Base-by-base conservation (phyloP, 2,888 invertebrate species). In the Gasteruption jaculator region DNA sequence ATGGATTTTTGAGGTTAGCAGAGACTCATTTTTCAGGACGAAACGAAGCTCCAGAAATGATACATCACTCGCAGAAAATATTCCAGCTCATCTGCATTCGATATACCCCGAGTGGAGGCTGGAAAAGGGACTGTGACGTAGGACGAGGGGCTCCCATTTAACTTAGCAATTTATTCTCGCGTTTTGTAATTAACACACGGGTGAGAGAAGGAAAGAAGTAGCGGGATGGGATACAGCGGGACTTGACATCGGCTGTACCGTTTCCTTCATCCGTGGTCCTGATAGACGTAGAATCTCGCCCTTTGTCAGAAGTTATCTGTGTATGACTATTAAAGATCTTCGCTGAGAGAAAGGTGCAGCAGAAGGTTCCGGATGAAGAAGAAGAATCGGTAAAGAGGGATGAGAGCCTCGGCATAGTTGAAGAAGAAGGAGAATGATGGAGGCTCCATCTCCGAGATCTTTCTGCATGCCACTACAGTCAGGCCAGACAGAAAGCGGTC, bases 401-500 rank as follows among this genome's bases (percentile, higher is more conserved):
- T 42, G 42, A 36, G 45, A 43, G 31, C n/a, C n/a, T n/a, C n/a
- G n/a, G n/a, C n/a, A n/a, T n/a, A n/a, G n/a, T n/a, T n/a, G 38
- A 46, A 56, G 48, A 43, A 48, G 49, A 54, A 52, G 56, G 54
- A 57, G 58, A 57, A 61, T 65, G 65, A 60, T 61, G 60, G 61
- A 61, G 57, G 65, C 59, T 57, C 59, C 54, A 52, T 57, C 57
- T 43, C 38, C 45, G 50, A 49, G 54, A 53, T 57, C 57, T 45
- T 51, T 60, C 60, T 55, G 62, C 67, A 68, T 66, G 69, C 68
- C 67, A 66, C 65, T 68, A 64, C 67, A 62, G 65, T 62, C 61
- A 65, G 61, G 47, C 60, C 67, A 68, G 69, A 68, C 69, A 63
- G 66, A 67, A 67, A 68, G 67, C 61, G 65, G 65, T 63, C 63